Conservation (phyloP, 35 echinoderm and acorn worm genomes). For the Ptychodera flava region DNA sequence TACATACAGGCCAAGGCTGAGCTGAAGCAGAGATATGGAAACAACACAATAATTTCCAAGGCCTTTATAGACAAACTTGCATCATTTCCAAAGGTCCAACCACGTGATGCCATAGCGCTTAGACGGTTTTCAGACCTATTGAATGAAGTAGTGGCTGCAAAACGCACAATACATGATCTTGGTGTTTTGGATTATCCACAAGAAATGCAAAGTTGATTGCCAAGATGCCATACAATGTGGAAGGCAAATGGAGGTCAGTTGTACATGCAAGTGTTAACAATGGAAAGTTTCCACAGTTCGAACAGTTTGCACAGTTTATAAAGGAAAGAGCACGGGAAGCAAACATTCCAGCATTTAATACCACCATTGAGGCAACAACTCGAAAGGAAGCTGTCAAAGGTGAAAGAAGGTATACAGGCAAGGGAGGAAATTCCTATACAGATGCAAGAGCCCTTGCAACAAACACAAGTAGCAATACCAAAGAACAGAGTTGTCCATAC, state of each 20-base stretch:
- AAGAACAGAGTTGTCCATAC: background rate
- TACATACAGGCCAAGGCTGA: conserved; percentile 20
- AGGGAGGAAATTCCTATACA: too few species aligned
- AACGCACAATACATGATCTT: too few species aligned
- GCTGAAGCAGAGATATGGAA: conserved; percentile 47
- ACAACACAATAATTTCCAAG: conserved; percentile 42
- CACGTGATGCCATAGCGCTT: conserved; percentile 37
- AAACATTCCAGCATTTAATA: background rate
- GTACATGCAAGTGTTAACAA: background rate
- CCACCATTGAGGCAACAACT: background rate
- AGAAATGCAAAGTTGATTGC: background rate
- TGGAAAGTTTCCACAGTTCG: background rate
- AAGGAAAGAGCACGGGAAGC: background rate
- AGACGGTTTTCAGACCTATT: conserved; percentile 52
- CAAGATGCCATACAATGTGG: background rate
- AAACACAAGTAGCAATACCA: too few species aligned
- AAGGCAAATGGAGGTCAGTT: background rate
- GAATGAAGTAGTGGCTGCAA: conserved; percentile 34
- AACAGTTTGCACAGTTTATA: background rate
- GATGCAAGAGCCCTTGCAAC: too few species aligned
- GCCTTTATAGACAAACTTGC: conserved; percentile 56
- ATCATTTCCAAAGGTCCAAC: conserved; percentile 37
- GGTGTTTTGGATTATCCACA: background rate
- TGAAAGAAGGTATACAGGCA: too few species aligned
- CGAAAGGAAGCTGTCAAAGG: too few species aligned